Evolutionary conservation across 2,113 vertebrate genomes (phyloP), one percentile per base, ranked within the genome.

Genomic region (Penelope pileata): DNA sequence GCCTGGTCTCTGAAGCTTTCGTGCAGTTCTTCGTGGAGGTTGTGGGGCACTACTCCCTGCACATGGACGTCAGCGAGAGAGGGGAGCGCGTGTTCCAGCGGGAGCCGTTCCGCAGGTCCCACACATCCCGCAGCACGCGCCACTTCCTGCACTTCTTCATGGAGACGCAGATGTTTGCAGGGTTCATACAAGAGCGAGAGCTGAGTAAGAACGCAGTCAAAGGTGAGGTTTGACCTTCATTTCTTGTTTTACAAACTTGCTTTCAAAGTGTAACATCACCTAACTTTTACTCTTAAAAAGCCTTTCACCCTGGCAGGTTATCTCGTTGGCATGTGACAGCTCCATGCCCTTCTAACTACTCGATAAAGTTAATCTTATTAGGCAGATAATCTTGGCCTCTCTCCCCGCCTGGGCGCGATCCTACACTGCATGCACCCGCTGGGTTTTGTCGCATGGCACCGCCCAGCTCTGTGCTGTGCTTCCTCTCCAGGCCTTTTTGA

Each of bases 121-220:
- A 99, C 50, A 98, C 97, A 8, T 99, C 99, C 4, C 98, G 98
- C 3, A 98, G 97, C 5, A 98, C 98, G 15, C 98, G 99, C 9
- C 98, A 98, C 82, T 99, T 99, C 96, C 97, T 99, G 95, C 99
- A 99, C 94, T 98, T 99, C 93, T 99, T 99, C 97, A 99, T 99
- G 99, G 99, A 99, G 47, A 99, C 99, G 0, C 99, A 99, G 97
- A 99, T 99, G 99, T 99, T 99, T 23, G 99, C 99, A 2, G 99
- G 99, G 43, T 99, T 99, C 97, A 98, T 99, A 93, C 99, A 99
- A 91, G 99, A 99, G 95, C 98, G 99, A 63, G 99, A 99, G 95
- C 98, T 99, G 40, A 97, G 98, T 68, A 99, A 99, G 96, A 99
- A 96, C 45, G 94, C 96, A 17, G 98, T 97, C 53, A 99, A 97